phyloP scores from a whole-genome alignment of 1,140 invertebrate species.

The Doryteuthis pealeii region DNA sequence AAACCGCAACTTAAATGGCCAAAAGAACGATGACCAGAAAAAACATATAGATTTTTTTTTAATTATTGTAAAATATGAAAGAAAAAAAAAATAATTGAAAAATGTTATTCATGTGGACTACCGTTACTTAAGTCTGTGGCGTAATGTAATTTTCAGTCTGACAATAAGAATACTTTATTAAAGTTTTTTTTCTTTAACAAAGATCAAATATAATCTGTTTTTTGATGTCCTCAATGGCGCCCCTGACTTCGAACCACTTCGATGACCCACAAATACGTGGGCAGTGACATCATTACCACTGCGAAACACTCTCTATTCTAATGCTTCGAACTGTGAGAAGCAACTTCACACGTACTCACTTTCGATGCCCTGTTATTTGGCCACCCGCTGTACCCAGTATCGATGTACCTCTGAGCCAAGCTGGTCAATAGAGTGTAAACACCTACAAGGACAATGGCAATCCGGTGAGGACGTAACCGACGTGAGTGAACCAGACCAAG shows the following conservation, averaged over 20 bases:
- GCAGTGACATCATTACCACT: background rate
- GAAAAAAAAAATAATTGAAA: background rate
- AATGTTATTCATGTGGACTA: background rate
- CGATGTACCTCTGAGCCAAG: background rate
- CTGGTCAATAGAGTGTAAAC: background rate
- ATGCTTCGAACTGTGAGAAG: background rate
- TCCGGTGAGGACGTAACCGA: background rate
- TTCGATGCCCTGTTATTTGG: background rate
- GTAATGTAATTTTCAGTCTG: background rate
- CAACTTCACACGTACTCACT: background rate
- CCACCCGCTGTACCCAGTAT: background rate
- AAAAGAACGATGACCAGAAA: too few species aligned
- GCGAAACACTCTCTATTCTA: background rate
- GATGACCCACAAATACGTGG: background rate
- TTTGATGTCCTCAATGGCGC: background rate
- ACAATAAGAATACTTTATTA: background rate
- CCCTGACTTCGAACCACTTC: background rate
- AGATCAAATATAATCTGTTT: background rate
- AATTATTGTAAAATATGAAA: background rate
- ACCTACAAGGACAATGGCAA: background rate
- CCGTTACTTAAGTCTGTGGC: background rate
- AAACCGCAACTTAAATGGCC: background rate
- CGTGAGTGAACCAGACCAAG: background rate
- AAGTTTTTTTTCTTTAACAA: background rate
- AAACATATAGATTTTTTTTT: background rate